Percentiles rank a stretch among this genome's conserved stretches.
Evolutionary conservation across 1,140 invertebrate species (phyloP).

Genomic region (Atta cephalotes): DNA sequence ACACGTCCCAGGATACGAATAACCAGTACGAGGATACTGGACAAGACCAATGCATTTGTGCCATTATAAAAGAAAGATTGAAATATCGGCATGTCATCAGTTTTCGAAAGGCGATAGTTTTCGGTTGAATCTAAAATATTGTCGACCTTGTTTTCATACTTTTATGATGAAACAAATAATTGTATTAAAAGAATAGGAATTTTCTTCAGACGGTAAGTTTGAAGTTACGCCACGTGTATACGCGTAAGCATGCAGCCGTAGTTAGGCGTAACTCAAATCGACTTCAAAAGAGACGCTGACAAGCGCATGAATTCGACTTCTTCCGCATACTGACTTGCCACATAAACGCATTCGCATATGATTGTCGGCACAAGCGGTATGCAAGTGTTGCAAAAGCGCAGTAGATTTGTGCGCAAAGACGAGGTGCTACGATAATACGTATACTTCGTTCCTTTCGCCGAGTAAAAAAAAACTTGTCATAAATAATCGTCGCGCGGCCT

Average conservation of each 20-base stretch:
- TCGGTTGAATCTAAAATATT: not conserved
- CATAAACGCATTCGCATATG: slow-evolving; percentile 32
- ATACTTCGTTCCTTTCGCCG: not conserved
- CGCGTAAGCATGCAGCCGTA: slow-evolving; percentile 5
- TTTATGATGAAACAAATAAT: slow-evolving; percentile 6
- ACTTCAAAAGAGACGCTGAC: slow-evolving; percentile 64
- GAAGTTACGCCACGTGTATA: not conserved
- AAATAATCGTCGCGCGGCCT: slow-evolving; percentile 42
- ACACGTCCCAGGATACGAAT: slow-evolving; percentile 2
- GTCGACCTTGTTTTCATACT: not conserved
- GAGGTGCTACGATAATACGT: slow-evolving; percentile 51
- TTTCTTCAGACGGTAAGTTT: not conserved
- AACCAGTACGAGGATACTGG: not conserved
- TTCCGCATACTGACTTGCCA: slow-evolving; percentile 58
- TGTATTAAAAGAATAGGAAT: slow-evolving; percentile 23
- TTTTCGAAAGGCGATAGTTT: not conserved
- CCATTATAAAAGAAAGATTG: slow-evolving; percentile 17
- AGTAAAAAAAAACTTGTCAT: slow-evolving; percentile 14
- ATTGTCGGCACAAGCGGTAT: slow-evolving; percentile 34
- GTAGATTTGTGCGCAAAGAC: slow-evolving; percentile 38
- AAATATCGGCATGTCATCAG: not conserved
- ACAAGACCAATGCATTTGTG: not conserved
- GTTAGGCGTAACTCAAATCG: slow-evolving; percentile 59
- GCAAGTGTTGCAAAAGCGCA: slow-evolving; percentile 22
- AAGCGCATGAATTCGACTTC: slow-evolving; percentile 69